A percentile compares a stretch with the other conserved stretches of the same genome.
phyloP scores from a whole-genome alignment of 2,888 invertebrate species.

The Lepas anatifera region DNA sequence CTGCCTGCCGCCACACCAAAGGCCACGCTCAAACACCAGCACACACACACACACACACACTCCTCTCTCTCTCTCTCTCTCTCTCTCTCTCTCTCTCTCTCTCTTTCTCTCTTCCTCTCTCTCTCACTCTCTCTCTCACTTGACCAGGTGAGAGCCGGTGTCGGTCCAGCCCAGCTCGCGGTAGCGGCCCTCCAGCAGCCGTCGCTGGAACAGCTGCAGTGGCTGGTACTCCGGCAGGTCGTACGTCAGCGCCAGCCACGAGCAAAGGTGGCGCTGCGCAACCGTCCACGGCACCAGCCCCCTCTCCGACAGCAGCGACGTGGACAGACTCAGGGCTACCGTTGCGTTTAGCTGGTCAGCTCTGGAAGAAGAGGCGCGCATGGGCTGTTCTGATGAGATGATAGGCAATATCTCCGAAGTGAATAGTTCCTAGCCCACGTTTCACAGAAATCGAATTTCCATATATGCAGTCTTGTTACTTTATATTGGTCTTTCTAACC shows the following conservation, averaged over 20 bases:
- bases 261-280: slow-evolving; percentile 57
- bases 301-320: slow-evolving; percentile 52
- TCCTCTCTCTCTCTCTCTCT: no score
- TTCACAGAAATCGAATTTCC: no score
- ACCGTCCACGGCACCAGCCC: slow-evolving; percentile 78
- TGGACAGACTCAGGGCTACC: slow-evolving; percentile 49
- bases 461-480: no score
- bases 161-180: slow-evolving; percentile 51
- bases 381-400: no score
- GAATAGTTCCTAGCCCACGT: no score
- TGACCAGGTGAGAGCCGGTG: slow-evolving; percentile 48
- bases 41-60: no score
- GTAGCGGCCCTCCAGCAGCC: slow-evolving; percentile 46
- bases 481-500: no score
- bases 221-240: slow-evolving; percentile 55
- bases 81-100: no score
- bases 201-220: slow-evolving; percentile 47
- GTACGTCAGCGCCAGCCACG: slow-evolving; percentile 58
- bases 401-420: no score
- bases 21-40: slow-evolving; percentile 20
- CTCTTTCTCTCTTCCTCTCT: no score
- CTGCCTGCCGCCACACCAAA: slow-evolving; percentile 43
- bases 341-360: slow-evolving; percentile 51
- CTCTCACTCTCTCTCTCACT: slow-evolving; percentile 38
- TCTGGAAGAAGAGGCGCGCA: slow-evolving; percentile 35